Evolutionary conservation across 2,113 vertebrate genomes (phyloP), one percentile per base, ranked within the genome.

Genomic region (Zosterops lateralis): DNA sequence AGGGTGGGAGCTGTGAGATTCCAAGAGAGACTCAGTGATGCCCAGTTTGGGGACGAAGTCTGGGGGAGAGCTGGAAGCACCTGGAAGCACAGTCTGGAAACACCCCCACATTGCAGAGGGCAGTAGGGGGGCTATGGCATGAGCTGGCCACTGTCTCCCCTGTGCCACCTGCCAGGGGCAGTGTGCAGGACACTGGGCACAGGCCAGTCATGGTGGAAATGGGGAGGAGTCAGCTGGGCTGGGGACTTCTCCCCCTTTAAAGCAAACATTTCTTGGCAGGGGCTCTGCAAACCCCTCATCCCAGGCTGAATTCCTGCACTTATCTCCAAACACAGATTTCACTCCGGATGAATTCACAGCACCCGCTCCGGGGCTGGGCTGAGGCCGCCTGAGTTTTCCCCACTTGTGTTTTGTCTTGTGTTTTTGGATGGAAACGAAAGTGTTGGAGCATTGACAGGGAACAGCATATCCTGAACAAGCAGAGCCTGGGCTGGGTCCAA

Each of bases 1-100:
- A 24, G 16, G 38, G 28, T 31, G 58, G 60, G 47, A 60, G 38
- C 40, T 4, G 10, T 1, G 20, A 31, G 34, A 24, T 42, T 14
- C n/a, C 7, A 2, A 6, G 44, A 18, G 51, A 26, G 17, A 31
- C 0, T 0, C 20, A 14, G 76, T 0, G 3, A 18, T 16, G 44
- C 28, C 24, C 4, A 5, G n/a, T 4, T 3, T 53, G 51, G 38
- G 13, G 7, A 38, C 9, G 7, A 25, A 21, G 12, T 29, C 0
- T 79, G 10, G 42, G 67, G 47, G 57, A 54, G 13, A 31, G 5
- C 21, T 6, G 3, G 36, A 38, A 36, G 36, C 36, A 36, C 36
- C 36, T 36, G 36, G 36, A 36, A 38, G 47, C 32, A n/a, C 40
- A 29, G 29, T 16, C 53, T 76, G 73, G 22, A 14, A 25, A n/a